Evolutionary conservation across 1,140 invertebrate genomes (phyloP), one percentile per base, ranked within the genome.

Genomic region (Wiebesia pumilae): DNA sequence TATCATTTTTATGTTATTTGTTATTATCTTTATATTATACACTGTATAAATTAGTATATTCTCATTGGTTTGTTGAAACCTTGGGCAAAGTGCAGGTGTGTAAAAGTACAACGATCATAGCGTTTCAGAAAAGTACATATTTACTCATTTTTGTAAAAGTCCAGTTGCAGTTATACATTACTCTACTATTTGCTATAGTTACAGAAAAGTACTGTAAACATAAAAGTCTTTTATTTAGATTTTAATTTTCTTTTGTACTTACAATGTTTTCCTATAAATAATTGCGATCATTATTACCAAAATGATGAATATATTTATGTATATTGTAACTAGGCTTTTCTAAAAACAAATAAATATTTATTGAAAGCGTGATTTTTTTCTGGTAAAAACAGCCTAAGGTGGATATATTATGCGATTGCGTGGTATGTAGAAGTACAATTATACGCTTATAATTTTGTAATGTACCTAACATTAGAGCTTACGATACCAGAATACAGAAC

Each of bases 401-500:
- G 65, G 38, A 82, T 82, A n/a, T 33, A 12, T 38, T 40, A 69
- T 27, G 30, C 0, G 33, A 38, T 65, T 21, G 21, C 65, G 19
- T 71, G 24, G 30, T 69, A 69, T 71, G 38, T 40, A 27, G 14
- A 81, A 40, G 33, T 40, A 43, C 47, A 67, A 47, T 82, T 82
- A 65, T 81, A 33, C 16, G 21, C 24, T 82, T 47, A 47, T 71
- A 71, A 69, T 82, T 43, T 51, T 82, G 14, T 43, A 12, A 47
- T 43, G 38, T 71, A 30, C 40, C 30, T 82, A 71, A 47, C 30
- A 3, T 81, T 81, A 82, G 35, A 82, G 38, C 81, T 71, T 82
- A 75, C 54, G 82, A 86, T 75, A 88, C 83, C 87, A 85, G 87
- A 90, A 91, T 89, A 89, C 89, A 90, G 88, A 91, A 91, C 89